Evolutionary conservation across 2,797 vertebrate genomes (phyloP), one percentile per base, ranked within the genome.

Genomic region (Chromis chromis): DNA sequence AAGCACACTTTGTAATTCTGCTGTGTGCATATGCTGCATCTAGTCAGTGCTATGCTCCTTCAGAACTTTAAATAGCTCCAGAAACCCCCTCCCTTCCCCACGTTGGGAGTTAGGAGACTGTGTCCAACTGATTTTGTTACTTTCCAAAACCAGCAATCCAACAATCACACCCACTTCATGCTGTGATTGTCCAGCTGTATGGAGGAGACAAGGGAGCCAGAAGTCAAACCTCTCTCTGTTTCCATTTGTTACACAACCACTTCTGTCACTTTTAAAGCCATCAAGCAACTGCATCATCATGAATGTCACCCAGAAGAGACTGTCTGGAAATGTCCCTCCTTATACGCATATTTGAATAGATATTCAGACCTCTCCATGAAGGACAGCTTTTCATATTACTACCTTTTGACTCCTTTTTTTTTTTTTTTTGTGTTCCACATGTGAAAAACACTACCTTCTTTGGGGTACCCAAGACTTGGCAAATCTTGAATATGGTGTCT

Each of bases 401-500:
- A n/a, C 44, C n/a, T n/a, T 46, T 46, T 4, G 16, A 42, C 40
- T 42, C 4, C 40, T 4, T 14, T 8, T 46, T 16, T 46, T 24
- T 13, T 13, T 1, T 12, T 21, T 48, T 65, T 16, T 14, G n/a
- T 28, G 21, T 52, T 25, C 0, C 24, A 8, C 4, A 19, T n/a
- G 44, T 24, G 1, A 28, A 46, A 31, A 59, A 27, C 0, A 0
- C 63, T 88, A 98, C 98, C 94, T 97, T 99, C 88, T 96, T 98
- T 33, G 98, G 97, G 50, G 98, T 98, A 46, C 98, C 98, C 86
- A 99, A 91, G 16, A 99, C 97, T 93, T 99, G 97, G 93, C 98
- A 99, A 81, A 99, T 98, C 93, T 99, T 99, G 91, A 99, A 99
- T 86, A 99, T 99, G 90, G 98, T 97, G 92, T 99, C 98, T 12